Base-by-base conservation (phyloP, 2,797 vertebrate genomes). In the Hyperoplus lanceolatus region DNA sequence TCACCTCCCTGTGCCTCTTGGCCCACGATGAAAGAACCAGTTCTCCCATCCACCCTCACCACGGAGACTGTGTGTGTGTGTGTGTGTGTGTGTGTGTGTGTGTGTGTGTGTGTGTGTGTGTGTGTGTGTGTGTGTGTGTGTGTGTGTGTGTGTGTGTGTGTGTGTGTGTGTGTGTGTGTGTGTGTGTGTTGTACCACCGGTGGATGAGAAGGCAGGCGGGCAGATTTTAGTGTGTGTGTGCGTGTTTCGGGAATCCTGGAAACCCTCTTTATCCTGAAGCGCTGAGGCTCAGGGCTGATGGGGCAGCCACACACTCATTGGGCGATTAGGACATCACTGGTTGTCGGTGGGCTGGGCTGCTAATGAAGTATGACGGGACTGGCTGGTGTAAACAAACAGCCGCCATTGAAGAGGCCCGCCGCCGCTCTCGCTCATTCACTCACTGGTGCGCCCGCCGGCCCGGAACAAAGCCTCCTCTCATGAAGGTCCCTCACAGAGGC, bases 361-460 rank as follows among this genome's bases (percentile, higher is more conserved):
- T 95, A 95, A 95, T 95, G 93, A 94, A 93, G 92, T 92, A 93
- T 93, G 93, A 94, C 88, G 89, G 92, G 90, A 82, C 90, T 90
- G 90, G 81, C 89, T 77, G 93, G 92, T 93, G 91, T 95, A 95
- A 95, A 94, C 92, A 95, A 94, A 94, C 93, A 93, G 93, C 88
- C 85, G 58, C 89, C 88, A 94, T 93, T 94, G 93, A 95, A 94
- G 92, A 90, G 86, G 86, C 81, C 94, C 88, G 88, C 89, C 64
- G 59, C 84, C 78, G 80, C 89, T 90, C 83, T 87, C 61, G 83
- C 91, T 90, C 86, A 91, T 92, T 90, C 92, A 86, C 90, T 93
- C 90, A 82, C 79, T 90, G 89, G 86, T 90, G 87, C 70, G 93
- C 85, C 93, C 83, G 89, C 84, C 89, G 90, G 87, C 83, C 81